A percentile compares a stretch with the other conserved stretches of the same genome.
Evolutionary conservation across 2,113 vertebrate genomes (phyloP).

Genomic region (Myiozetetes cayanensis): DNA sequence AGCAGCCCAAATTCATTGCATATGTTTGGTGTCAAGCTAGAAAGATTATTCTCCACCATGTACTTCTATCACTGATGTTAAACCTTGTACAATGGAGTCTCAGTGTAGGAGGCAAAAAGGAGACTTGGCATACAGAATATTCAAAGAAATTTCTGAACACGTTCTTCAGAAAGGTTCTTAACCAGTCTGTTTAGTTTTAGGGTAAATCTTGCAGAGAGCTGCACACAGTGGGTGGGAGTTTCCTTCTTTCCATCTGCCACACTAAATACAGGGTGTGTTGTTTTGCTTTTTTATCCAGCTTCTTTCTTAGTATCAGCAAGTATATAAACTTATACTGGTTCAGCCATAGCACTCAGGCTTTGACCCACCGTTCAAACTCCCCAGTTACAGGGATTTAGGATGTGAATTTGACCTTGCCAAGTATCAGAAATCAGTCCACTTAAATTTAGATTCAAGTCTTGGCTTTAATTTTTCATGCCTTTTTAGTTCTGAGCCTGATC

Average conservation of each 20-base stretch:
- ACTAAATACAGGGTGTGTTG: constrained; percentile 3
- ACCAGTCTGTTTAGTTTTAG: constrained; percentile 20
- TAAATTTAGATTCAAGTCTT: not conserved
- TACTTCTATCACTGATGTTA: not conserved
- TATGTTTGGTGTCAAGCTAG: not conserved
- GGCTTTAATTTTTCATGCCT: not conserved
- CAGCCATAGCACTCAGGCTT: not conserved
- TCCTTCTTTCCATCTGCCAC: constrained; percentile 55
- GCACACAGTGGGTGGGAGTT: constrained; percentile 23
- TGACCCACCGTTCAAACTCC: not conserved
- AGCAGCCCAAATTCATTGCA: not conserved
- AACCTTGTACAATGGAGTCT: not conserved
- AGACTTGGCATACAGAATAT: not conserved
- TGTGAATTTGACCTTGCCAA: not conserved
- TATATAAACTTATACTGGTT: not conserved
- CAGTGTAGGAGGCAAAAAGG: constrained; percentile 40
- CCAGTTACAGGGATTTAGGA: not conserved
- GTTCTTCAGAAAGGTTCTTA: constrained; percentile 10
- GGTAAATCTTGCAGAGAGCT: constrained; percentile 28
- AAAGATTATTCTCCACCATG: constrained; percentile 8
- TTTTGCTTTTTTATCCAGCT: constrained; percentile 14
- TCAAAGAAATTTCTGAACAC: not conserved
- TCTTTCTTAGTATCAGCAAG: not conserved
- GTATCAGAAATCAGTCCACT: not conserved
- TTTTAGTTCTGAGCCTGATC: not conserved